Conservation (phyloP, 1,140 invertebrate species). For the Magallana ariakensis region DNA sequence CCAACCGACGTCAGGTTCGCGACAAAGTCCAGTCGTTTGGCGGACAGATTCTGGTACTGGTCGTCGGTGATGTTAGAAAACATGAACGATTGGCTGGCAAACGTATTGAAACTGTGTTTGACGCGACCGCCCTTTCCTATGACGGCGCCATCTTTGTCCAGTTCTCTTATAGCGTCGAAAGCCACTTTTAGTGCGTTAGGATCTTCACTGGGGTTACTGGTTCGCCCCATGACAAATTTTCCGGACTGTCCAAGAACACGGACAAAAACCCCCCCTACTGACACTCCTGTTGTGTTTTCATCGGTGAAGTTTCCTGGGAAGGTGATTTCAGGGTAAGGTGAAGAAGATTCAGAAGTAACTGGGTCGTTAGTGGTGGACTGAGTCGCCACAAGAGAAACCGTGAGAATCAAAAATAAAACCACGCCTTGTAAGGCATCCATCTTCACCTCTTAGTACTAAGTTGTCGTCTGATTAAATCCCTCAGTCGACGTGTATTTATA, state of each 20-base stretch:
- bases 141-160: neutral
- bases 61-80: neutral
- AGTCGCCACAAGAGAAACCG: neutral
- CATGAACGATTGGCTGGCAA: constrained; percentile 33
- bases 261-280: constrained; percentile 15
- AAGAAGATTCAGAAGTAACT: neutral
- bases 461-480: neutral
- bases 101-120: constrained; percentile 37
- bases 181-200: neutral
- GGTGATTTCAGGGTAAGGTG: neutral
- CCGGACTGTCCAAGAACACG: constrained; percentile 44
- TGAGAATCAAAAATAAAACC: neutral
- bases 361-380: neutral
- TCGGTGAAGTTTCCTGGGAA: neutral
- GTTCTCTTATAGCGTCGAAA: constrained; percentile 35
- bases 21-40: constrained; percentile 32
- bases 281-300: neutral
- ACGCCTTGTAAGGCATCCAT: neutral
- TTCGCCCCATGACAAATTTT: constrained; percentile 31
- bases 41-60: constrained; percentile 14
- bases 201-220: constrained; percentile 15
- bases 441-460: neutral
- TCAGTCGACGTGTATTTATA: neutral
- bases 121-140: neutral
- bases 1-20: neutral